Evolutionary conservation across 1,140 invertebrate species (phyloP).

Genomic region (Panulirus ornatus): DNA sequence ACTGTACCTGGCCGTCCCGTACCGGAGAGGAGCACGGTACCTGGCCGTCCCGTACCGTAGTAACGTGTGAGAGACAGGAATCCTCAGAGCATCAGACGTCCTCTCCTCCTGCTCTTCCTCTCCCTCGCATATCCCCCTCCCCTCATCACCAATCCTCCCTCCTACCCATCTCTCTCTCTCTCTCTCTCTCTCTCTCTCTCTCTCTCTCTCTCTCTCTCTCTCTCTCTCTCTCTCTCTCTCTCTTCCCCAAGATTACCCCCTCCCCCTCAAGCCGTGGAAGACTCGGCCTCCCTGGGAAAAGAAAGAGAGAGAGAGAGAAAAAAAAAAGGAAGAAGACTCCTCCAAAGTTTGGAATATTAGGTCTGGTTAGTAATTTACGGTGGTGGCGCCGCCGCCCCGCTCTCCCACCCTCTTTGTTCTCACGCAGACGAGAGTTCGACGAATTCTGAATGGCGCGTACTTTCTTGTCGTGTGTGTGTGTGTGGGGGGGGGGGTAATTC

Average conservation of each 20-base stretch:
- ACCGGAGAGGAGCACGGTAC: too few species aligned
- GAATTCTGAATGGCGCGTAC: not conserved
- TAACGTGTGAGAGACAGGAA: too few species aligned
- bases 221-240: not conserved
- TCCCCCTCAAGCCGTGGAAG: not conserved
- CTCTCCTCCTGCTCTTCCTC: not conserved
- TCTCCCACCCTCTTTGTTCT: not conserved
- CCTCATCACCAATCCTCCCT: not conserved
- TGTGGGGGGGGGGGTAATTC: not conserved
- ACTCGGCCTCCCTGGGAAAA: too few species aligned
- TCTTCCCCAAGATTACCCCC: not conserved
- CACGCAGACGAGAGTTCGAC: not conserved
- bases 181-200: not conserved
- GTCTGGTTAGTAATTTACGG: conserved; percentile 3
- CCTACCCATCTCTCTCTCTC: not conserved
- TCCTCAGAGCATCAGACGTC: too few species aligned
- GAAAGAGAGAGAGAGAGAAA: not conserved
- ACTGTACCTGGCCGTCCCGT: too few species aligned
- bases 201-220: not conserved
- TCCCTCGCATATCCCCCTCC: not conserved
- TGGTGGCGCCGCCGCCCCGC: not conserved
- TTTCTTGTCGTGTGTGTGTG: not conserved
- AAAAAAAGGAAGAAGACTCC: not conserved
- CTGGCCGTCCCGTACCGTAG: too few species aligned
- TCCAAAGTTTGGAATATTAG: not conserved